Evolutionary conservation across 2,888 invertebrate genomes (phyloP).

Genomic region (Netelia fuscicornis): DNA sequence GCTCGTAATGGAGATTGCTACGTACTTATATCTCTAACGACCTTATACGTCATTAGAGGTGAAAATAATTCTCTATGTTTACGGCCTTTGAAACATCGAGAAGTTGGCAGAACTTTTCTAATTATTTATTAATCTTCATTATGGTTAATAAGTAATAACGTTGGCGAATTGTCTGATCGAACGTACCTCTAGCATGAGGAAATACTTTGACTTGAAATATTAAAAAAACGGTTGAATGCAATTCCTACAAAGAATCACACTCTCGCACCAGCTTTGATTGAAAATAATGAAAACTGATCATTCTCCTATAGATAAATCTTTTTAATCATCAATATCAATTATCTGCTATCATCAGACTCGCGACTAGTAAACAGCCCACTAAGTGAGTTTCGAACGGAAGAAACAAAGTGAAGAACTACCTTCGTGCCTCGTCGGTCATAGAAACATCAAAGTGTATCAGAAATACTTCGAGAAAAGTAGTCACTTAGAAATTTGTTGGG

Average conservation of each 20-base stretch:
- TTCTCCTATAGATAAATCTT: slow-evolving; percentile 70
- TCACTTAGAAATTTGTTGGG: too few species aligned
- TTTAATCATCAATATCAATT: slow-evolving; percentile 82
- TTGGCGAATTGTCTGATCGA: too few species aligned
- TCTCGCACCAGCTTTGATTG: slow-evolving; percentile 61
- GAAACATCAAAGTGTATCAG: too few species aligned
- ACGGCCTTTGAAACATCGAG: too few species aligned
- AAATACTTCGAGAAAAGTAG: too few species aligned
- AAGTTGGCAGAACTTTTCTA: too few species aligned
- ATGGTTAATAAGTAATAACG: too few species aligned
- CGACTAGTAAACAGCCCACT: too few species aligned
- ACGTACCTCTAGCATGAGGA: background rate
- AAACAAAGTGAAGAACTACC: slow-evolving; percentile 26
- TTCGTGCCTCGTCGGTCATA: background rate
- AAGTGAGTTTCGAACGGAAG: background rate
- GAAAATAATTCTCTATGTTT: too few species aligned
- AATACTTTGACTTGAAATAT: background rate
- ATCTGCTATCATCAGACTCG: slow-evolving; percentile 55
- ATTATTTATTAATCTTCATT: too few species aligned
- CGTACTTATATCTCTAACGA: background rate
- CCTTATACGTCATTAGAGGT: too few species aligned
- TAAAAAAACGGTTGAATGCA: background rate
- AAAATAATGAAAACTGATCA: slow-evolving; percentile 79
- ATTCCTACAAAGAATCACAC: slow-evolving; percentile 53
- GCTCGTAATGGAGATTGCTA: slow-evolving; percentile 12